Evolutionary conservation across 2,888 invertebrate genomes (phyloP).

Genomic region (Melieria omissa): DNA sequence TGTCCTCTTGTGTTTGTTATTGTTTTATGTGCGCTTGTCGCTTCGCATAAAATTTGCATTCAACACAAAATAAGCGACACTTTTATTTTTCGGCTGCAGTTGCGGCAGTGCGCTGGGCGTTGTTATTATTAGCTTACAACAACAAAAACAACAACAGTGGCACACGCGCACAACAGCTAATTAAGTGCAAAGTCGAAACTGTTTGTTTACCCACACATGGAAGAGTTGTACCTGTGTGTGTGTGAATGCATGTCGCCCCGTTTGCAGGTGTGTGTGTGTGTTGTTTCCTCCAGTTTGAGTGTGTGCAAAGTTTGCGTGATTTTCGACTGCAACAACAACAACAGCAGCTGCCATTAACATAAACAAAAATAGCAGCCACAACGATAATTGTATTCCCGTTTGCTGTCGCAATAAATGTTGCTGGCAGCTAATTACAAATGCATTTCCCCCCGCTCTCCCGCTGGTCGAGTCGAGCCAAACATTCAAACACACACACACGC

Average conservation of each 20-base stretch:
- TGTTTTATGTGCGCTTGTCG: background rate
- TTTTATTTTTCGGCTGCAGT: background rate
- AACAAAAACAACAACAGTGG: background rate
- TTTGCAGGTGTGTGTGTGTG: background rate
- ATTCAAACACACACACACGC: no score
- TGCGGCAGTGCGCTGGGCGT: constrained; percentile 1
- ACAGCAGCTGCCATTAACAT: no score
- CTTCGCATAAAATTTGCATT: background rate
- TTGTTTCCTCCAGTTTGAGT: no score
- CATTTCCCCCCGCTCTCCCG: no score
- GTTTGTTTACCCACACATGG: background rate
- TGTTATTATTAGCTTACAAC: background rate
- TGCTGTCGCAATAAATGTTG: no score
- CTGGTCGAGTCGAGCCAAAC: no score
- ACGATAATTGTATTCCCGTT: no score
- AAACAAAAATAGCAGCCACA: no score
- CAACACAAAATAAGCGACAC: background rate
- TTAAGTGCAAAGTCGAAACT: background rate
- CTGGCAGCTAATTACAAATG: no score
- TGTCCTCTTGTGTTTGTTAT: background rate
- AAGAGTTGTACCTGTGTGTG: background rate
- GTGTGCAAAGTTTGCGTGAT: no score
- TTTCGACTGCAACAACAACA: no score
- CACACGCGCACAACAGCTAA: background rate
- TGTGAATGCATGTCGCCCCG: background rate